Conservation (phyloP, 2,888 invertebrate genomes). For the Drosophila ustulata region DNA sequence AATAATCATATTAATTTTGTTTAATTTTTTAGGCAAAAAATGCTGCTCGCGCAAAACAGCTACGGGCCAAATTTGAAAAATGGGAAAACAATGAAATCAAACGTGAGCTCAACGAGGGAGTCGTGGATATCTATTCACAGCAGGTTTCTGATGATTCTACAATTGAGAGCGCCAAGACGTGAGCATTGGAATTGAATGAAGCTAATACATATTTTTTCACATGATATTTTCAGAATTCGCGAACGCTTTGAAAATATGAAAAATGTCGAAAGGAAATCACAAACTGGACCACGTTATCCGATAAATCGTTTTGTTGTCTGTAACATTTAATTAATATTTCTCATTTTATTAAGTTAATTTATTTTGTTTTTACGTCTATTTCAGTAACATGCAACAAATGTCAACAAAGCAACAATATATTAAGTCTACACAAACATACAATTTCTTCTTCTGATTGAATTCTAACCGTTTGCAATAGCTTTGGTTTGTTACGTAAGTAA, state of each 20-base stretch:
- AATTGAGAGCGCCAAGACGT: slow-evolving; percentile 94
- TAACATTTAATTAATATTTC: slow-evolving; percentile 61
- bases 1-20: neutral
- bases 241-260: slow-evolving; percentile 95
- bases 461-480: neutral
- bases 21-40: slow-evolving; percentile 87
- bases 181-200: slow-evolving; percentile 45
- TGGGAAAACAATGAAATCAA: slow-evolving; percentile 91
- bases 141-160: slow-evolving; percentile 89
- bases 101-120: slow-evolving; percentile 86
- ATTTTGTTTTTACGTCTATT: slow-evolving; percentile 2
- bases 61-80: slow-evolving; percentile 94
- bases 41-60: slow-evolving; percentile 92
- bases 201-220: neutral
- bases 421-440: neutral
- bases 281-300: slow-evolving; percentile 88
- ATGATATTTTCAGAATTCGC: slow-evolving; percentile 88
- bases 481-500: no score
- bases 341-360: neutral
- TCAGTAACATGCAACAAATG: slow-evolving; percentile 26
- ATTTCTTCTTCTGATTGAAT: neutral
- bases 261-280: slow-evolving; percentile 85
- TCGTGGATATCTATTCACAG: slow-evolving; percentile 84
- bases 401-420: neutral
- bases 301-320: slow-evolving; percentile 97